Evolutionary conservation across 1,140 invertebrate species (phyloP), one percentile per base, ranked within the genome.

Genomic region (fruit fly (Drosophila melanogaster)): DNA sequence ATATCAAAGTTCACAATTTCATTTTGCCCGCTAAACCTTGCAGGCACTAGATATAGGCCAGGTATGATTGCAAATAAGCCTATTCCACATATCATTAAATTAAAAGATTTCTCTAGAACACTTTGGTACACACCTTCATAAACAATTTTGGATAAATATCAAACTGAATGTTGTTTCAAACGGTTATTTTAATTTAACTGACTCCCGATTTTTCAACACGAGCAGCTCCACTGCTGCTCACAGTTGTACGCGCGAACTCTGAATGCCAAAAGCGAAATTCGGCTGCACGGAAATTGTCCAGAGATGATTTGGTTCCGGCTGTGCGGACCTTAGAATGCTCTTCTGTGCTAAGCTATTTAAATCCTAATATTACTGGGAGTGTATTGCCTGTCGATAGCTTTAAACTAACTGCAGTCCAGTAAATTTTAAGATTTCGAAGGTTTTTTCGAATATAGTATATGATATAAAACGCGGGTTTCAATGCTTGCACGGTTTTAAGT

Each of bases 181-280:
- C 55, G 41, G 15, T 57, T 24, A 56, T 73, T 67, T 72, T 61
- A 73, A 75, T 77, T 79, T 69, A 59, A 87, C 66, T 69, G 66
- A 60, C 73, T 83, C 81, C 64, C 67, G 64, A 77, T 58, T 69
- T 65, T 69, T 38, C 38, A 44, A 75, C 64, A 78, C 78, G 69
- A 64, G 62, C 66, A 77, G 71, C 56, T 55, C 65, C n/a, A 35
- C 49, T 56, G 33, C 12, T 69, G 64, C 64, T 69, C 58, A 64
- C 78, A 81, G 72, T 77, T 86, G 84, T 77, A 79, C 79, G 84
- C 84, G 83, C 76, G 61, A 89, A 83, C 76, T 81, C 81, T 86
- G 83, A 86, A 86, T 86, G 83, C 79, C 83, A 81, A 87, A 87
- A 47, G 64, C 71, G 50, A 72, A 81, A 66, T 76, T 58, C 12